These are phyloP conservation scores for Acrobasis consociella DNA, from an alignment of 2,888 invertebrate species.

Conservation along the genomic window DNA sequence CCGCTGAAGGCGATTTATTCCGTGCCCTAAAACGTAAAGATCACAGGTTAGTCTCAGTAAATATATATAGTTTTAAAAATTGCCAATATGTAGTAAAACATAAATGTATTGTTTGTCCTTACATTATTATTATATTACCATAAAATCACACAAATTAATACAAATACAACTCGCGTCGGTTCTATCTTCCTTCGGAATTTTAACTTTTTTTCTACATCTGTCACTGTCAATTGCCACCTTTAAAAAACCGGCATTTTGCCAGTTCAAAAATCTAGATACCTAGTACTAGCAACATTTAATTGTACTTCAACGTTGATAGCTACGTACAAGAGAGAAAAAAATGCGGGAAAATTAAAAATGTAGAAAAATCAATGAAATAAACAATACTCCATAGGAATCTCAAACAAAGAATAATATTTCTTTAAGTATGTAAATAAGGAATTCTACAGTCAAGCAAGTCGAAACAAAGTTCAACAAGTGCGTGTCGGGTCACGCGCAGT, in stretches of 20 bases:
- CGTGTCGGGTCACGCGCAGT: no score
- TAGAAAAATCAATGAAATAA: no score
- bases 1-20: conserved; percentile 87
- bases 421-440: no score
- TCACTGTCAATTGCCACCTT: not conserved
- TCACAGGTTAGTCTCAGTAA: not conserved
- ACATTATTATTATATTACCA: not conserved
- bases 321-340: no score
- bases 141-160: not conserved
- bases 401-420: no score
- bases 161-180: not conserved
- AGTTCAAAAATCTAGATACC: not conserved
- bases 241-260: not conserved
- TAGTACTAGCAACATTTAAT: no score
- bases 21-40: conserved; percentile 84
- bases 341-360: no score
- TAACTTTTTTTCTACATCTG: not conserved
- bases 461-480: no score
- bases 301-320: no score
- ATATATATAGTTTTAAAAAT: not conserved
- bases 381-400: no score
- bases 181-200: no score
- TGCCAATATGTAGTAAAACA: not conserved
- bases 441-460: no score
- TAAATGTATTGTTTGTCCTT: not conserved